These are phyloP conservation scores for Drosophila trapezifrons DNA, from an alignment of 1,140 invertebrate species.

Conservation along the genomic window DNA sequence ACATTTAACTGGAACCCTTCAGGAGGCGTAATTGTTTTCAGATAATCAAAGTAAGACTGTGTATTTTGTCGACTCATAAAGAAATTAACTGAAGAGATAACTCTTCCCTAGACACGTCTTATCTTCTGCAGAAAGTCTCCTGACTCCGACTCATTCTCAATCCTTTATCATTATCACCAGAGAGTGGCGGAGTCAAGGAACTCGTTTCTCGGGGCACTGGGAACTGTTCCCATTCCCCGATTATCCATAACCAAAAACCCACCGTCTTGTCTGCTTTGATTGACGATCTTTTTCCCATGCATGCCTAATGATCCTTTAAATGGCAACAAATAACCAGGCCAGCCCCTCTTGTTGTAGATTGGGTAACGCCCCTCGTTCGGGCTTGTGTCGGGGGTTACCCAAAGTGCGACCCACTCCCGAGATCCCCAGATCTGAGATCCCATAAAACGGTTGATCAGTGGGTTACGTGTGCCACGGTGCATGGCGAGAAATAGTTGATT, in stretches of 20 bases:
- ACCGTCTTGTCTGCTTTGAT: conserved; percentile 8
- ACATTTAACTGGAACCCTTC: background rate
- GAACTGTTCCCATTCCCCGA: conserved; percentile 24
- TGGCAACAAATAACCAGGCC: conserved; percentile 29
- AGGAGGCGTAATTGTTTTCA: background rate
- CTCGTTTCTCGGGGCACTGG: conserved; percentile 3
- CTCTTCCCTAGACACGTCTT: background rate
- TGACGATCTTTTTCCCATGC: conserved; percentile 29
- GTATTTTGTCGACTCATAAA: background rate
- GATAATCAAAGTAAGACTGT: background rate
- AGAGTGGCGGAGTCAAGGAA: conserved; percentile 11
- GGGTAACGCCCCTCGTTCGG: conserved; percentile 54
- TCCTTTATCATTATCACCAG: conserved; percentile 12
- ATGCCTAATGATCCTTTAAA: conserved; percentile 68
- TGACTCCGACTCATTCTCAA: background rate
- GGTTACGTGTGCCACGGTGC: conserved; percentile 29
- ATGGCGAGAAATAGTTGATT: background rate
- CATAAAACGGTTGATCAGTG: conserved; percentile 7
- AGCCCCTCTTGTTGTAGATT: conserved; percentile 9
- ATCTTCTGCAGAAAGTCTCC: background rate
- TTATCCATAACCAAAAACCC: background rate
- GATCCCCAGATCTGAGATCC: conserved; percentile 3
- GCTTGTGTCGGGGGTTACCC: conserved; percentile 35
- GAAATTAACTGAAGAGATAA: background rate
- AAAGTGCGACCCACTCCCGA: conserved; percentile 10